Evolutionary conservation across 2,797 vertebrate species (phyloP).

Genomic region (Ctenochaetus hawaiiensis): DNA sequence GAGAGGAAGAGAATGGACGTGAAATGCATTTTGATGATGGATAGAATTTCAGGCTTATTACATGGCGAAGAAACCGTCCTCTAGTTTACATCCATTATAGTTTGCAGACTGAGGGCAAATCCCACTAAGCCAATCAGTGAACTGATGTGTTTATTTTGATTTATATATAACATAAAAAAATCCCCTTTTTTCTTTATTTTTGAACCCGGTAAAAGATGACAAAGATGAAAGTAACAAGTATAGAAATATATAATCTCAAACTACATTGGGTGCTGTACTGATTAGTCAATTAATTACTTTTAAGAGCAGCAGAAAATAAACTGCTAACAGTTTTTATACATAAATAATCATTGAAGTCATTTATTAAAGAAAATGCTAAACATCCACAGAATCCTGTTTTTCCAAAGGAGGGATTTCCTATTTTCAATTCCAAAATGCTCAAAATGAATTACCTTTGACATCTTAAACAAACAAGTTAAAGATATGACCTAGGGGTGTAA

Average conservation of each 20-base stretch:
- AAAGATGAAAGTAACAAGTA: too few species aligned
- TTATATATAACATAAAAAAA: too few species aligned
- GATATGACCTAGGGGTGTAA: too few species aligned
- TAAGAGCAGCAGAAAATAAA: neutral
- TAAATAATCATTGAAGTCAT: neutral
- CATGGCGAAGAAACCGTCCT: constrained; percentile 16
- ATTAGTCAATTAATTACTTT: neutral
- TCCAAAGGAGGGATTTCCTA: neutral
- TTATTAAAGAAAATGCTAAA: neutral
- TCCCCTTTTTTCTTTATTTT: too few species aligned
- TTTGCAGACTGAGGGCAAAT: constrained; percentile 4
- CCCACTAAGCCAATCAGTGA: neutral
- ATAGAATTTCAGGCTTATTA: constrained; percentile 28
- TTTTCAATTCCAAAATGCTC: neutral
- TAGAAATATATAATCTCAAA: too few species aligned
- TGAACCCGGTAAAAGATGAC: too few species aligned
- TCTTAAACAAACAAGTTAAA: neutral
- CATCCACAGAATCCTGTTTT: neutral
- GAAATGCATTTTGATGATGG: constrained; percentile 22
- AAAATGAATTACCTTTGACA: too few species aligned
- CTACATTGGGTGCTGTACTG: too few species aligned
- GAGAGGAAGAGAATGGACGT: constrained; percentile 29
- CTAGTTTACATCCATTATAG: constrained; percentile 7
- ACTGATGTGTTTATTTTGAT: neutral
- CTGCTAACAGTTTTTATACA: neutral